A percentile compares a stretch with the other conserved stretches of the same genome.
These are phyloP conservation scores for Nannobrachium achirus DNA, from an alignment of 2,113 vertebrate species.

Conservation along the genomic window DNA sequence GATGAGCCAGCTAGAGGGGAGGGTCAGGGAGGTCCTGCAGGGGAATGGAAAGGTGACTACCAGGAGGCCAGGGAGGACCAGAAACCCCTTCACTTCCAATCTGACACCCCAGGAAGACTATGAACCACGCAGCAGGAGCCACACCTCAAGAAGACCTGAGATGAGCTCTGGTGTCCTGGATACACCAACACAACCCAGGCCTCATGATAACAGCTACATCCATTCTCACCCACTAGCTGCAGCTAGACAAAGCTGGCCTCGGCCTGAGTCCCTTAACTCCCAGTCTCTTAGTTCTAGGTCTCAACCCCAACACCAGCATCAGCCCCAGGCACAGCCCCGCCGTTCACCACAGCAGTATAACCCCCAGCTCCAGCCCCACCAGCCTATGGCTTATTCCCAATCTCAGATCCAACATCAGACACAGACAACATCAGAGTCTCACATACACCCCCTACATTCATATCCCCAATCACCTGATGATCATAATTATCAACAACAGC, in stretches of 20 bases:
- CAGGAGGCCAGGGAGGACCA: neutral
- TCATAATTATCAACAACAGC: neutral
- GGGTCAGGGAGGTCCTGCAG: neutral
- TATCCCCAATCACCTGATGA: too few relatives aligned
- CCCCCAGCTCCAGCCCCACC: neutral
- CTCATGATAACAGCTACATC: neutral
- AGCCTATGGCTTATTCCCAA: neutral
- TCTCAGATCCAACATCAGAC: neutral
- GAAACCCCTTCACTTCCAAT: conserved; percentile 4
- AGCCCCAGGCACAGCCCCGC: neutral
- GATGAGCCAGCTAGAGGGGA: conserved; percentile 54
- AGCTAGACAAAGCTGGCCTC: neutral
- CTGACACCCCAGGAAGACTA: conserved; percentile 19
- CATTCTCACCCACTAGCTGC: neutral
- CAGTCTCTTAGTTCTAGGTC: neutral
- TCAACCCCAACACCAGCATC: conserved; percentile 12
- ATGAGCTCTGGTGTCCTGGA: conserved; percentile 23
- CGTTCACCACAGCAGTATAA: neutral
- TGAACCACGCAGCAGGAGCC: conserved; percentile 5
- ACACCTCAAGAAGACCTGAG: conserved; percentile 24
- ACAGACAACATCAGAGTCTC: neutral
- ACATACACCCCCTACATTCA: neutral
- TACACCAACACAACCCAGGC: conserved; percentile 4
- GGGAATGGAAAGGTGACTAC: neutral
- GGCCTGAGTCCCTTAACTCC: neutral